Evolutionary conservation across 2,888 invertebrate species (phyloP).

Genomic region (Stenoptilia bipunctidactyla): DNA sequence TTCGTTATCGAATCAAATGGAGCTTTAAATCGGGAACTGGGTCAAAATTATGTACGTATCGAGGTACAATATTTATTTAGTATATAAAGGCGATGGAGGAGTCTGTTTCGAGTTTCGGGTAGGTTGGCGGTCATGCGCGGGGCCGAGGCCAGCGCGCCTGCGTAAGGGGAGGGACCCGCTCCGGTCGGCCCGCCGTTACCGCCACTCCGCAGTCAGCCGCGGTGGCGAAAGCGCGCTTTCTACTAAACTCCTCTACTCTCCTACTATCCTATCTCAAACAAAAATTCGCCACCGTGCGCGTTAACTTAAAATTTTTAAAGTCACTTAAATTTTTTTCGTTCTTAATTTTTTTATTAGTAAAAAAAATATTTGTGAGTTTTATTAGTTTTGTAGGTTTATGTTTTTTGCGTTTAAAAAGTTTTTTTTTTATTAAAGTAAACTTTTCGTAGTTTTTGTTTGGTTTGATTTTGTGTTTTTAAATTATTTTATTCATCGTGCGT

Average conservation of each 20-base stretch:
- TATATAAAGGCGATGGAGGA: slow-evolving; percentile 68
- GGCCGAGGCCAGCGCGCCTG: slow-evolving; percentile 36
- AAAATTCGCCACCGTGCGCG: slow-evolving; percentile 39
- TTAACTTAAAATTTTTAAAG: background rate
- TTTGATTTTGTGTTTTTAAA: slow-evolving; percentile 43
- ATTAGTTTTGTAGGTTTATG: slow-evolving; percentile 14
- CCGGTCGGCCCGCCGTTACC: slow-evolving; percentile 58
- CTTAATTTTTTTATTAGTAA: slow-evolving; percentile 30
- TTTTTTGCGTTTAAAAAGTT: slow-evolving; percentile 26
- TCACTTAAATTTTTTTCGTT: slow-evolving; percentile 30
- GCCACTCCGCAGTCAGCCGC: slow-evolving; percentile 61
- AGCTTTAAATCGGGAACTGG: slow-evolving; percentile 30
- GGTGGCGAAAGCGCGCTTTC: slow-evolving; percentile 51
- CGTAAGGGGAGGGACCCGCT: slow-evolving; percentile 62
- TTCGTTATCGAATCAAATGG: no score
- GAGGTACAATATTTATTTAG: slow-evolving; percentile 64
- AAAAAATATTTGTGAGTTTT: slow-evolving; percentile 27
- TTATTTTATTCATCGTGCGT: slow-evolving; percentile 10
- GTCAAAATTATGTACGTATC: slow-evolving; percentile 52
- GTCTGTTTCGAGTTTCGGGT: slow-evolving; percentile 68
- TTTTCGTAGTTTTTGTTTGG: slow-evolving; percentile 35
- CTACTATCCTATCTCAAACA: slow-evolving; percentile 1
- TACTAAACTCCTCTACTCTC: slow-evolving; percentile 29
- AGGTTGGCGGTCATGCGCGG: slow-evolving; percentile 66
- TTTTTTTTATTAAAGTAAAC: slow-evolving; percentile 16